Percentiles rank a stretch among this genome's conserved stretches.
These are phyloP conservation scores for Meleagris gallopavo DNA, from an alignment of 2,113 vertebrate genomes.

Conservation along the genomic window DNA sequence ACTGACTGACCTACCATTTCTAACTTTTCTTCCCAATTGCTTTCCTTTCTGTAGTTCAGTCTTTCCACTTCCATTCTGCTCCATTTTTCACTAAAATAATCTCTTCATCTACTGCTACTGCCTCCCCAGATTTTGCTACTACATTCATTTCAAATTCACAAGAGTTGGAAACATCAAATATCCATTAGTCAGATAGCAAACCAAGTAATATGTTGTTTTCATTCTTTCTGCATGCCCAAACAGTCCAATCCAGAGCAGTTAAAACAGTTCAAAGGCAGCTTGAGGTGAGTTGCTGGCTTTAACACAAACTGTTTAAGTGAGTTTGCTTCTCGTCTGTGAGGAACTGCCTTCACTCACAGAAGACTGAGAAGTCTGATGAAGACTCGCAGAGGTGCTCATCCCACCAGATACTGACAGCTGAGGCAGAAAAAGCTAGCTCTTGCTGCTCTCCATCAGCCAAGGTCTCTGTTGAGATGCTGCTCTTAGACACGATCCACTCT, in stretches of 20 bases:
- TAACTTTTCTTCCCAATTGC: not conserved
- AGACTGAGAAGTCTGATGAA: not conserved
- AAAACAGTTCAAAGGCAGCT: constrained; percentile 40
- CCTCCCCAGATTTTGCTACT: not conserved
- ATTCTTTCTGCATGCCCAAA: constrained; percentile 29
- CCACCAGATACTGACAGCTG: not conserved
- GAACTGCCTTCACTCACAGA: not conserved
- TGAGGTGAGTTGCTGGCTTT: not conserved
- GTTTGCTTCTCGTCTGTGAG: not conserved
- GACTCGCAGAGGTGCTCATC: not conserved
- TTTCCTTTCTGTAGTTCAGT: not conserved
- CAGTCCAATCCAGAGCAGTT: constrained; percentile 10
- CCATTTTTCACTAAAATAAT: not conserved
- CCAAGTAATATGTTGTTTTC: not conserved
- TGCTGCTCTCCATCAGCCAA: not conserved
- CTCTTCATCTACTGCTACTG: not conserved
- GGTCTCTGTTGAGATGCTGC: not conserved
- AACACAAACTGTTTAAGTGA: not conserved
- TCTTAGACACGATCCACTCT: not conserved
- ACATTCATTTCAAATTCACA: constrained; percentile 9
- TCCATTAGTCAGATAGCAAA: constrained; percentile 38
- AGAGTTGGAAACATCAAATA: constrained; percentile 28
- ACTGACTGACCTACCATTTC: not conserved
- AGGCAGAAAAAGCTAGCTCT: not conserved
- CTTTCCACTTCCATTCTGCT: not conserved